Evolutionary conservation across 2,113 vertebrate genomes (phyloP).

Genomic region (Cyprinus carpio): DNA sequence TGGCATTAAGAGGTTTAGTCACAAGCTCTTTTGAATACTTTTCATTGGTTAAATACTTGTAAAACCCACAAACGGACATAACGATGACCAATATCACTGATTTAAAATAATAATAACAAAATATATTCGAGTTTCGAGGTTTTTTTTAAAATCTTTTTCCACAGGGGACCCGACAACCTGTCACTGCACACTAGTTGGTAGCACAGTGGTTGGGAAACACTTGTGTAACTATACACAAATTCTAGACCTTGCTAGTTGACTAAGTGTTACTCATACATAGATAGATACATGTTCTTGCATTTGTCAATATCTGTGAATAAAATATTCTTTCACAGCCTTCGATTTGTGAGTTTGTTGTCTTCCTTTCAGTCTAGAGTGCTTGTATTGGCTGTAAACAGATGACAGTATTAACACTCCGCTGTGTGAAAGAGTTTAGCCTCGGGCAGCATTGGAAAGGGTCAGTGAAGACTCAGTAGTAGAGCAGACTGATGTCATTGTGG

Average conservation of each 20-base stretch:
- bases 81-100: too few species aligned
- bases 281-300: neutral
- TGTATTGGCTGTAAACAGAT: neutral
- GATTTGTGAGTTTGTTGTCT: neutral
- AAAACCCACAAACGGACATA: too few species aligned
- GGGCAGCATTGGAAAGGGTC: neutral
- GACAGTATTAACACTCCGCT: slow-evolving; percentile 1
- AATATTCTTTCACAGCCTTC: neutral
- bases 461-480: neutral
- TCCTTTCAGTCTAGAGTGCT: neutral
- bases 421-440: slow-evolving; percentile 27
- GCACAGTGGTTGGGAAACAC: too few species aligned
- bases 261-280: neutral
- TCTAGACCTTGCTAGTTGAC: neutral
- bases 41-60: too few species aligned
- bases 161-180: too few species aligned
- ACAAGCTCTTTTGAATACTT: too few species aligned
- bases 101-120: too few species aligned
- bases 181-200: too few species aligned
- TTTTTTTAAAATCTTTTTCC: too few species aligned
- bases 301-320: neutral
- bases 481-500: slow-evolving; percentile 13
- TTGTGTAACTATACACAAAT: too few species aligned
- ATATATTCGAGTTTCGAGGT: too few species aligned
- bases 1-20: too few species aligned